Conservation (phyloP, 2,888 invertebrate species). For the Ormyrus labotus region DNA sequence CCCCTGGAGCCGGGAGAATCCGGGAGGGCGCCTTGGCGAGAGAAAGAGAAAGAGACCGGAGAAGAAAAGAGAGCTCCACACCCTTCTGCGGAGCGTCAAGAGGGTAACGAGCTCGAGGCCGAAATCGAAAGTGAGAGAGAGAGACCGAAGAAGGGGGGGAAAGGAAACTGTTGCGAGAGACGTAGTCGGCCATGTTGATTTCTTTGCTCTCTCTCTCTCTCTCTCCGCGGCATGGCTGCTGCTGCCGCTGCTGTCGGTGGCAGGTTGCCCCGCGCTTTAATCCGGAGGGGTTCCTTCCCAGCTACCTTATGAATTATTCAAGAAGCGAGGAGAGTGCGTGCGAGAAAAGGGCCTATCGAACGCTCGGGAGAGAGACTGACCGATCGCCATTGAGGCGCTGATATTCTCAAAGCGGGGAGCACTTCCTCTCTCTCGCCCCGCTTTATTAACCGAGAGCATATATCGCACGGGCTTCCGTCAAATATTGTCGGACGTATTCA, state of each 20-base stretch:
- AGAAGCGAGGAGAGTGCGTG: neutral
- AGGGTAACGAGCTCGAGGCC: conserved; percentile 73
- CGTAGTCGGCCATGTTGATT: conserved; percentile 74
- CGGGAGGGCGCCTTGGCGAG: conserved; percentile 58
- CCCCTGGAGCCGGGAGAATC: conserved; percentile 70
- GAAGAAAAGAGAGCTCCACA: conserved; percentile 55
- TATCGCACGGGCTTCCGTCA: too few relatives aligned
- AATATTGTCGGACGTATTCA: too few relatives aligned
- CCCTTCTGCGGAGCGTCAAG: conserved; percentile 65
- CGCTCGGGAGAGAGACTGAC: too few relatives aligned
- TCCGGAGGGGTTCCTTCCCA: neutral
- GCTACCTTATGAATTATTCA: conserved; percentile 45
- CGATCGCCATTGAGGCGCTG: too few relatives aligned
- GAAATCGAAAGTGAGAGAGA: conserved; percentile 74
- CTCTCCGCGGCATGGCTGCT: conserved; percentile 70
- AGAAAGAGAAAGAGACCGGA: conserved; percentile 34
- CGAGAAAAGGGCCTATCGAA: neutral
- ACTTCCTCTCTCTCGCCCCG: too few relatives aligned
- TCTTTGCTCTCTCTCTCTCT: conserved; percentile 68
- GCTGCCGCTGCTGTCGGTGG: conserved; percentile 61
- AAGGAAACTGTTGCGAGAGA: conserved; percentile 54
- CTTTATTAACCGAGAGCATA: too few relatives aligned
- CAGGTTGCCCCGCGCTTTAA: conserved; percentile 62
- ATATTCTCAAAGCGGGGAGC: too few relatives aligned
- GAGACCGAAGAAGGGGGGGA: conserved; percentile 50